phyloP scores from a whole-genome alignment of 2,888 invertebrate genomes.

The Steinernema carpocapsae region DNA sequence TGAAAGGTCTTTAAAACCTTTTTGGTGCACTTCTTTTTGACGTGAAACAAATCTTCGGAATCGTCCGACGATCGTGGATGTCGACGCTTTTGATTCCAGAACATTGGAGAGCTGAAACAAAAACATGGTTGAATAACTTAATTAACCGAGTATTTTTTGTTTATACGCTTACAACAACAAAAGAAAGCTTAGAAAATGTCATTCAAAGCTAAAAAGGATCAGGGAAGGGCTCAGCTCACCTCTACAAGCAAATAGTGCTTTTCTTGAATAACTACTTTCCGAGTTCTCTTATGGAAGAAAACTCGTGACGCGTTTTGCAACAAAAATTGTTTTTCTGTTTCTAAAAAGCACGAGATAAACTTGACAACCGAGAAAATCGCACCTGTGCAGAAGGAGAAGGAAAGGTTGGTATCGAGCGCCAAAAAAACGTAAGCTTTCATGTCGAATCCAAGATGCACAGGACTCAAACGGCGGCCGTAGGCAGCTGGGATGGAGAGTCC shows the following conservation, averaged over 20 bases:
- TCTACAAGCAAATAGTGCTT: conserved; percentile 16
- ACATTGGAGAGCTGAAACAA: not conserved
- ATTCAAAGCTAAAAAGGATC: too few species aligned
- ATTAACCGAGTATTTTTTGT: too few species aligned
- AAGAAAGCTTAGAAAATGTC: too few species aligned
- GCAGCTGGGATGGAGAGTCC: not conserved
- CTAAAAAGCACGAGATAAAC: not conserved
- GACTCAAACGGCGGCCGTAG: not conserved
- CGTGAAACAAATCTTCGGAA: not conserved
- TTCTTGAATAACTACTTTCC: not conserved
- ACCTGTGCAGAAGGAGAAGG: conserved; percentile 3
- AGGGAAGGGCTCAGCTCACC: not conserved
- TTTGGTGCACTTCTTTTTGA: not conserved
- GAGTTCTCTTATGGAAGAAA: not conserved
- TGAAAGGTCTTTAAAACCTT: not conserved
- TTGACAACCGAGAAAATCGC: not conserved
- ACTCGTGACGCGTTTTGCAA: not conserved
- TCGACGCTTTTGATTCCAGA: not conserved
- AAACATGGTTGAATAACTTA: too few species aligned
- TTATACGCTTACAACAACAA: too few species aligned
- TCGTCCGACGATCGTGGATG: not conserved
- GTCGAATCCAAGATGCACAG: conserved; percentile 1
- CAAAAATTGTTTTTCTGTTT: not conserved
- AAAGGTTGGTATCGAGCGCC: not conserved
- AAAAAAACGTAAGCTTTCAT: conserved; percentile 9